phyloP scores from a whole-genome alignment of 2,797 vertebrate species.

The Eospalax fontanierii region DNA sequence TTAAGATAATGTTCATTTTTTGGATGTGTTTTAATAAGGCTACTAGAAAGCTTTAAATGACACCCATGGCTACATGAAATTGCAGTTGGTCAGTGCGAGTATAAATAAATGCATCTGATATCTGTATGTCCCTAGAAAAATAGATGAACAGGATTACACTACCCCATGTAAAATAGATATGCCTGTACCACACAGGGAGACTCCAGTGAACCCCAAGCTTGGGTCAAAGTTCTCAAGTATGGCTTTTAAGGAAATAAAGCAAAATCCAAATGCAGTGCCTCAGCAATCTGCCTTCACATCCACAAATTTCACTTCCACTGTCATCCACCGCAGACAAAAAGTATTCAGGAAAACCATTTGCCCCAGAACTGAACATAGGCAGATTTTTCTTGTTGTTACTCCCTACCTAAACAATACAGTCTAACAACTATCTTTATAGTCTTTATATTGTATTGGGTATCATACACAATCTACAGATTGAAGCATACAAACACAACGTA shows the following conservation, averaged over 20 bases:
- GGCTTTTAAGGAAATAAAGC: neutral
- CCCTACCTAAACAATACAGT: neutral
- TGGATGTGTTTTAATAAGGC: neutral
- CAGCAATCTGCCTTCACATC: neutral
- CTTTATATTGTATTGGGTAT: neutral
- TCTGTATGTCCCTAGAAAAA: neutral
- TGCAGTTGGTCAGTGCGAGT: neutral
- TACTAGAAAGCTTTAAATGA: neutral
- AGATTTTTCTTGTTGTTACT: neutral
- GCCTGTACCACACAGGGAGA: neutral
- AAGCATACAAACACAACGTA: neutral
- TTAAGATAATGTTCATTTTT: slow-evolving; percentile 18
- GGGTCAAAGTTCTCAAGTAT: neutral
- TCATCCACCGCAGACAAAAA: neutral
- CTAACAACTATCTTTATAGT: neutral
- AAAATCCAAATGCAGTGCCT: neutral
- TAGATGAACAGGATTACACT: neutral
- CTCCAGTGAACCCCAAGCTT: neutral
- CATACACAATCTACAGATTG: neutral
- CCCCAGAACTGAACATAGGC: neutral
- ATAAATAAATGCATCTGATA: neutral
- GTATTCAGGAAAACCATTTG: neutral
- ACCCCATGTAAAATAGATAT: neutral
- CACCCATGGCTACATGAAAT: neutral
- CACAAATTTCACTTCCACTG: neutral